Percentiles rank a stretch among this genome's conserved stretches.
Evolutionary conservation across 2,888 invertebrate species (phyloP).

Genomic region (Norana najaformis): DNA sequence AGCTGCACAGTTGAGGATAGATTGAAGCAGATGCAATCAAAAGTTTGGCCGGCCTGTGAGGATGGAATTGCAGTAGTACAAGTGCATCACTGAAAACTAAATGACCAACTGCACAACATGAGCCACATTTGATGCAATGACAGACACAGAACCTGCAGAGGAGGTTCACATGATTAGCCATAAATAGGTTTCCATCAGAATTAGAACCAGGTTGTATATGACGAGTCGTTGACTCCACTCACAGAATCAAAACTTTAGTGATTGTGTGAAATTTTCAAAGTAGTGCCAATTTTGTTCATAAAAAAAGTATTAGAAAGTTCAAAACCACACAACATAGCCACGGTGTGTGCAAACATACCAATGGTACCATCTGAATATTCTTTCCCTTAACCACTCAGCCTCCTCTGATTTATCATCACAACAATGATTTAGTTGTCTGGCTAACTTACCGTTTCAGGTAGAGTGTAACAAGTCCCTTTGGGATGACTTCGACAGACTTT

Average conservation of each 20-base stretch:
- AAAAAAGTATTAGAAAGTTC: neutral
- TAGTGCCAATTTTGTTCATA: neutral
- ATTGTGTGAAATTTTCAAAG: neutral
- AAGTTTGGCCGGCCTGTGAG: no score
- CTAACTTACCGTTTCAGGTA: conserved; percentile 45
- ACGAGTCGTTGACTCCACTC: neutral
- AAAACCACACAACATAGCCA: neutral
- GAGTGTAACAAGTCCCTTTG: conserved; percentile 73
- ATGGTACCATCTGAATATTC: neutral
- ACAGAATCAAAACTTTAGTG: neutral
- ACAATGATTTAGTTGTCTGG: neutral
- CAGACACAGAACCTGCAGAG: neutral
- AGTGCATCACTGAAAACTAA: no score
- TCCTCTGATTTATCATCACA: neutral
- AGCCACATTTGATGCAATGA: no score
- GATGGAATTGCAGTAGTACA: no score
- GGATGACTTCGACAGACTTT: conserved; percentile 90
- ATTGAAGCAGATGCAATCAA: no score
- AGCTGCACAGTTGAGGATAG: no score
- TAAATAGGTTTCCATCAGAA: neutral
- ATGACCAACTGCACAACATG: no score
- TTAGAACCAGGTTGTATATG: neutral
- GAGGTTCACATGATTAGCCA: neutral
- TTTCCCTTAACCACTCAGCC: no score
- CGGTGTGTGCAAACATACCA: neutral